These are phyloP conservation scores for Girardinus metallicus DNA, from an alignment of 2,797 vertebrate genomes.

Conservation along the genomic window DNA sequence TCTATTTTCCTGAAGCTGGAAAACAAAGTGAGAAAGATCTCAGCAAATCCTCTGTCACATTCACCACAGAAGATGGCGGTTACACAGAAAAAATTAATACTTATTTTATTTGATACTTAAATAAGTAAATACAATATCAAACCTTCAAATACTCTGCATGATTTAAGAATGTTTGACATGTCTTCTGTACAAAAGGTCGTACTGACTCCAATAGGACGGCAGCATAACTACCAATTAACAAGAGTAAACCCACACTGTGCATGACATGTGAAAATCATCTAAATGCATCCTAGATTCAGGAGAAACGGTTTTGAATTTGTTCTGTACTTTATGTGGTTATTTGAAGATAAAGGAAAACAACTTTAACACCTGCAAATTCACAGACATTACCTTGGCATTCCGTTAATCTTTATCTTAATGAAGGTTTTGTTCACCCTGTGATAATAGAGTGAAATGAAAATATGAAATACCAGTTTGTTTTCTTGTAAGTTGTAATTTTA, in stretches of 20 bases:
- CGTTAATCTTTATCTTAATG: not conserved
- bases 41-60: not conserved
- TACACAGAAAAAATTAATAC: not conserved
- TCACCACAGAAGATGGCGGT: not conserved
- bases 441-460: not conserved
- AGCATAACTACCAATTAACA: not conserved
- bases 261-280: not conserved
- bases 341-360: too few relatives aligned
- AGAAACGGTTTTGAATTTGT: not conserved
- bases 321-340: not conserved
- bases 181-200: not conserved
- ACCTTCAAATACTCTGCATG: not conserved
- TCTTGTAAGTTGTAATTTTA: not conserved
- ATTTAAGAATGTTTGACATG: not conserved
- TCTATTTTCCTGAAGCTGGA: conserved; percentile 13
- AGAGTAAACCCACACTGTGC: not conserved
- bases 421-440: not conserved
- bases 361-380: too few relatives aligned
- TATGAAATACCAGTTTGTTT: not conserved
- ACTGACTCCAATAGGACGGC: not conserved
- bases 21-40: conserved; percentile 8
- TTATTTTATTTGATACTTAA: not conserved
- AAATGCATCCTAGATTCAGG: too few relatives aligned
- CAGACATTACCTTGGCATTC: not conserved
- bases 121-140: not conserved